A percentile compares a stretch with the other conserved stretches of the same genome.
phyloP scores from a whole-genome alignment of 2,113 vertebrate genomes.

The Oryctolagus cuniculus region DNA sequence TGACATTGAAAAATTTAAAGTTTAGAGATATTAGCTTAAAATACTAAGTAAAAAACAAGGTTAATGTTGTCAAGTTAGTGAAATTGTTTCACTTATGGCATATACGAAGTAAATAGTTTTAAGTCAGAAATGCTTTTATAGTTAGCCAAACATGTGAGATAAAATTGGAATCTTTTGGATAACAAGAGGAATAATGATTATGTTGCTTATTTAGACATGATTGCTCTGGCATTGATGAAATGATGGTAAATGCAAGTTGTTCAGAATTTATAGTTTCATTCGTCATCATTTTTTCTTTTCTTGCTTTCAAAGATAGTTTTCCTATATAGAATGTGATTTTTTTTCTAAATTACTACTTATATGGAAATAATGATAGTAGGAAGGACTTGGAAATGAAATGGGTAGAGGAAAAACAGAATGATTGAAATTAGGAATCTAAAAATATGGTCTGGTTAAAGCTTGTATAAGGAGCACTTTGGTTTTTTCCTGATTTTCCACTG shows the following conservation, averaged over 20 bases:
- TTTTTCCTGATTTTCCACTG: conserved; percentile 14
- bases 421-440: conserved; percentile 66
- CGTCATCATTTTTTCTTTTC: conserved; percentile 48
- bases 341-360: conserved; percentile 38
- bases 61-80: background rate
- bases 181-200: conserved; percentile 42
- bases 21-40: background rate
- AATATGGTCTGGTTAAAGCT: conserved; percentile 40
- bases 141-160: conserved; percentile 22
- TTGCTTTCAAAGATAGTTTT: conserved; percentile 17
- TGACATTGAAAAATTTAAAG: conserved; percentile 13
- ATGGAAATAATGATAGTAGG: conserved; percentile 52
- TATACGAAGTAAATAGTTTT: background rate
- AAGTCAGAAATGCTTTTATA: conserved; percentile 44
- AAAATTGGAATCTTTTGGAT: conserved; percentile 24
- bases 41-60: background rate
- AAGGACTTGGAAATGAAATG: conserved; percentile 46
- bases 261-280: conserved; percentile 32
- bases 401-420: background rate
- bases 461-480: background rate
- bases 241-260: conserved; percentile 27
- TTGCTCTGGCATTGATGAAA: conserved; percentile 12
- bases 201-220: conserved; percentile 31
- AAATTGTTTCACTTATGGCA: background rate
- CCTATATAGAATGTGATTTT: background rate